Evolutionary conservation across 2,888 invertebrate genomes (phyloP).

Genomic region (Lampropteryx suffumata): DNA sequence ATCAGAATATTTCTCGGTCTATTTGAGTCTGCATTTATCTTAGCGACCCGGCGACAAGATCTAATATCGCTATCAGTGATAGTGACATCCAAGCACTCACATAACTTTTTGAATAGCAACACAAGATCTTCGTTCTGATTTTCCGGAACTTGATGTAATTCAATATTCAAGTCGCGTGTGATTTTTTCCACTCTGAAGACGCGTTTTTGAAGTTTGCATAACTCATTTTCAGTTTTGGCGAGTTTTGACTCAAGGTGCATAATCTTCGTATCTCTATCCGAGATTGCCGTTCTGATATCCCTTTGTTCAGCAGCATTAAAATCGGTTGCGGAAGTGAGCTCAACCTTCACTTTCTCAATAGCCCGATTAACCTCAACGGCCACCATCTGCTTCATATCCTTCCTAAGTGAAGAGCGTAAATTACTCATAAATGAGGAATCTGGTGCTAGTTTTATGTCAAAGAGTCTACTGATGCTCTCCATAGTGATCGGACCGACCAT

Average conservation of each 20-base stretch:
- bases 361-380: neutral
- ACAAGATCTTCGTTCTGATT: constrained; percentile 15
- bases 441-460: constrained; percentile 5
- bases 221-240: neutral
- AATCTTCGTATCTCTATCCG: neutral
- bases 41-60: constrained; percentile 20
- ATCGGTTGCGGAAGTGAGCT: constrained; percentile 19
- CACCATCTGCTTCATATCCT: constrained; percentile 8
- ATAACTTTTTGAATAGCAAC: constrained; percentile 19
- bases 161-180: constrained; percentile 20
- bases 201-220: constrained; percentile 10
- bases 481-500: neutral
- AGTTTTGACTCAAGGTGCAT: constrained; percentile 2
- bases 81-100: constrained; percentile 9
- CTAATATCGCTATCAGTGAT: constrained; percentile 12
- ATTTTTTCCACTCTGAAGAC: constrained; percentile 16
- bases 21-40: constrained; percentile 16
- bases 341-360: constrained; percentile 4
- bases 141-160: constrained; percentile 28
- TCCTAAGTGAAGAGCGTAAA: neutral
- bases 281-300: neutral
- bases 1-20: constrained; percentile 22
- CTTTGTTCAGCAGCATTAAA: constrained; percentile 16
- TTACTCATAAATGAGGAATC: neutral
- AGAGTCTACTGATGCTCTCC: constrained; percentile 9